Conservation (phyloP, 2,888 invertebrate genomes). For the Eugnorisma glareosa region DNA sequence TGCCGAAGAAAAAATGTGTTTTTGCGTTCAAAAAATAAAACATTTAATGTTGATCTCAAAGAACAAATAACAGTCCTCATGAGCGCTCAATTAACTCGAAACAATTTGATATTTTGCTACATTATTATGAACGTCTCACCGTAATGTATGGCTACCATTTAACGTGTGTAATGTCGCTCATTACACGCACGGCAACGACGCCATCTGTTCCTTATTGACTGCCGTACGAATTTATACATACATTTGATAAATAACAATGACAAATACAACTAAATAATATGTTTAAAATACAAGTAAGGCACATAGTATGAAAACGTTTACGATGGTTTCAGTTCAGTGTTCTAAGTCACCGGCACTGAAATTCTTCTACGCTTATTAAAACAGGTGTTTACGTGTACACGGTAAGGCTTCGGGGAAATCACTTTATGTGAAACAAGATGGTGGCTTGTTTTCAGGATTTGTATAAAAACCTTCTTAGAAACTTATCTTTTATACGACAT, state of each 20-base stretch:
- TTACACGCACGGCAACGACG: conserved; percentile 45
- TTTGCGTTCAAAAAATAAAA: neutral
- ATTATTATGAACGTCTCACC: conserved; percentile 47
- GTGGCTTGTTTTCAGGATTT: neutral
- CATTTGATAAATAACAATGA: conserved; percentile 58
- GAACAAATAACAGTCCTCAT: conserved; percentile 10
- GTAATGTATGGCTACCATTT: conserved; percentile 54
- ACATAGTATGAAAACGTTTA: neutral
- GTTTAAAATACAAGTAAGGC: neutral
- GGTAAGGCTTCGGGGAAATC: neutral
- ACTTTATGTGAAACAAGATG: conserved; percentile 5
- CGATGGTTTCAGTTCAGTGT: neutral
- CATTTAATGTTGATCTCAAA: neutral
- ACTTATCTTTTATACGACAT: neutral
- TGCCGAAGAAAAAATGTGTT: neutral
- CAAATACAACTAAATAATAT: conserved; percentile 1
- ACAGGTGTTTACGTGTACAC: neutral
- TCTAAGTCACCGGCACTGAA: neutral
- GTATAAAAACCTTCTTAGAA: neutral
- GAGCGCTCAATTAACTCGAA: conserved; percentile 26
- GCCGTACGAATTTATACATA: conserved; percentile 56
- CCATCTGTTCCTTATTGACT: conserved; percentile 64
- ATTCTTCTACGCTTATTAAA: neutral
- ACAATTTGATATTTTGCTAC: conserved; percentile 36
- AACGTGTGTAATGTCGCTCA: conserved; percentile 56